Evolutionary conservation across 2,888 invertebrate species (phyloP), one percentile per base, ranked within the genome.

Genomic region (Troides helena): DNA sequence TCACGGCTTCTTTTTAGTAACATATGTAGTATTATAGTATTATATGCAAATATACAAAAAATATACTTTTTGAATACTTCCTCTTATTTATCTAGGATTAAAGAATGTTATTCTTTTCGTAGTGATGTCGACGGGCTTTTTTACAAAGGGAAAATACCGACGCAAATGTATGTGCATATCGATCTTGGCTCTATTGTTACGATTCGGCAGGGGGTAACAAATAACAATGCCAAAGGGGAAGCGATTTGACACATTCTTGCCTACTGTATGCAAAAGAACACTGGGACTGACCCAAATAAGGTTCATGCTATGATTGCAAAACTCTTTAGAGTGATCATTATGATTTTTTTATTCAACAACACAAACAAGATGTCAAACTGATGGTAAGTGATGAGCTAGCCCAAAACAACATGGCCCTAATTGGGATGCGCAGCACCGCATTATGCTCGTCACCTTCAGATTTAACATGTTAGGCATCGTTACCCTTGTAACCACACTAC

Each of bases 141-240:
- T 25, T 60, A 30, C 59, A 60, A 14, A 14, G 30, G 25, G 18
- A 60, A 60, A 60, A 30, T n/a, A 58, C 21, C 21, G n/a, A 58
- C 58, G 25, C 58, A 58, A 58, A 60, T 60, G 25, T 25, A 60
- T 30, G 18, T 39, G 12, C 12, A 36, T 39, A 61, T 61, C 36
- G 61, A 39, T 61, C 21, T 67, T 2, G 17, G 39, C 50, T 66
- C 60, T 14, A 66, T 66, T 66, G 67, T 67, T 66, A 59, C 59
- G 53, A 21, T 67, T 61, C 61, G 23, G 23, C 61, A 18, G 56
- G 39, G 30, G 21, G 39, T 21, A 50, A 60, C 66, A 60, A 66
- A 67, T 61, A 53, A 67, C 67, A 67, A 61, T 61, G 53, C 39
- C 53, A 23, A 18, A 36, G 56, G 61, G 67, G 53, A 65, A 67